A percentile compares a stretch with the other conserved stretches of the same genome.
phyloP scores from a whole-genome alignment of 2,113 vertebrate genomes.

The Panthera leo region DNA sequence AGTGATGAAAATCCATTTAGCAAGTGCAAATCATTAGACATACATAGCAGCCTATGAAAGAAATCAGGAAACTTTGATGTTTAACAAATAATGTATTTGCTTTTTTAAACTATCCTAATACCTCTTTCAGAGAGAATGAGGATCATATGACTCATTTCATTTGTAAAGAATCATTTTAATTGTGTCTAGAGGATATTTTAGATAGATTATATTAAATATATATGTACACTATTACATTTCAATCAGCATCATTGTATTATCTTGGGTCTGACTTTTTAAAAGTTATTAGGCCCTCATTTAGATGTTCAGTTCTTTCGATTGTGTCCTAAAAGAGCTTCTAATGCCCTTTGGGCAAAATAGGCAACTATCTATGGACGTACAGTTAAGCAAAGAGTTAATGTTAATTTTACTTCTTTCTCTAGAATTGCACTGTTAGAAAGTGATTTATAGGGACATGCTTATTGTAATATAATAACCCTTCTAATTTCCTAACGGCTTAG shows the following conservation, averaged over 20 bases:
- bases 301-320: not conserved
- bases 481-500: not conserved
- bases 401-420: not conserved
- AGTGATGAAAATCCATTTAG: not conserved
- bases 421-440: not conserved
- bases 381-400: not conserved
- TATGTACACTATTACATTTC: not conserved
- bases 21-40: not conserved
- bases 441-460: not conserved
- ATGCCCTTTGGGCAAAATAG: not conserved
- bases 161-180: not conserved
- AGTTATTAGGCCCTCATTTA: not conserved
- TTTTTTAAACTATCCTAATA: not conserved
- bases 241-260: not conserved
- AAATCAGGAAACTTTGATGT: not conserved
- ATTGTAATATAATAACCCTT: not conserved
- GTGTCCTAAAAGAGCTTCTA: not conserved
- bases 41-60: not conserved
- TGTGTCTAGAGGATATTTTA: not conserved
- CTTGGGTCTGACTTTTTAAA: not conserved
- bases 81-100: not conserved
- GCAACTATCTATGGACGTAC: not conserved
- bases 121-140: not conserved
- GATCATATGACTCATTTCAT: not conserved
- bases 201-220: not conserved